Conservation (phyloP, 1,140 invertebrate species). For the Parasteatoda tepidariorum region DNA sequence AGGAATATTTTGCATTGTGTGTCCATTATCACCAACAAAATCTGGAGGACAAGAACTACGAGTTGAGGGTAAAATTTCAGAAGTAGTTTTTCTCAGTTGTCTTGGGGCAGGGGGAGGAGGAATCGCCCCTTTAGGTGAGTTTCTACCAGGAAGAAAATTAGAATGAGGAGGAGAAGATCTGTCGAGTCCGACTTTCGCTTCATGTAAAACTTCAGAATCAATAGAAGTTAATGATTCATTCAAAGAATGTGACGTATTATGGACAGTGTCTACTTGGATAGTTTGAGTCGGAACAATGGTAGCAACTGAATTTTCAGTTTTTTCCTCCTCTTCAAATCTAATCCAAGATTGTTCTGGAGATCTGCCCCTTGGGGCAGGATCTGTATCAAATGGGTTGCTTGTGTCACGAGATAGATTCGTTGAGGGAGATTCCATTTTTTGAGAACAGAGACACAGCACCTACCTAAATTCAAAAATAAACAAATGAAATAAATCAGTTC, state of each 20-base stretch:
- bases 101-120: conserved; percentile 22
- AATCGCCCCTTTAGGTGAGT: conserved; percentile 33
- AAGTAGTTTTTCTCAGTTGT: conserved; percentile 16
- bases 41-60: conserved; percentile 42
- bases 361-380: not conserved
- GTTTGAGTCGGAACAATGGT: conserved; percentile 61
- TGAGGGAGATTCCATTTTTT: not conserved
- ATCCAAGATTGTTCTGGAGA: conserved; percentile 61
- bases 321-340: conserved; percentile 60
- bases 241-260: conserved; percentile 30
- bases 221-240: not conserved
- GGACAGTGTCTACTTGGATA: conserved; percentile 57
- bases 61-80: not conserved
- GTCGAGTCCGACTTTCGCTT: not conserved
- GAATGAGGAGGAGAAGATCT: conserved; percentile 33
- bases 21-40: conserved; percentile 7
- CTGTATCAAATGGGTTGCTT: not conserved
- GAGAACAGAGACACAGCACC: not conserved
- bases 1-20: conserved; percentile 44
- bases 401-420: not conserved
- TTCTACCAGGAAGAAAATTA: conserved; percentile 9
- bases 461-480: not conserved
- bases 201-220: not conserved
- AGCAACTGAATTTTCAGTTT: conserved; percentile 35
- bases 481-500: no score